These are phyloP conservation scores for Nesidiocoris tenuis DNA, from an alignment of 2,888 invertebrate genomes.

Conservation along the genomic window DNA sequence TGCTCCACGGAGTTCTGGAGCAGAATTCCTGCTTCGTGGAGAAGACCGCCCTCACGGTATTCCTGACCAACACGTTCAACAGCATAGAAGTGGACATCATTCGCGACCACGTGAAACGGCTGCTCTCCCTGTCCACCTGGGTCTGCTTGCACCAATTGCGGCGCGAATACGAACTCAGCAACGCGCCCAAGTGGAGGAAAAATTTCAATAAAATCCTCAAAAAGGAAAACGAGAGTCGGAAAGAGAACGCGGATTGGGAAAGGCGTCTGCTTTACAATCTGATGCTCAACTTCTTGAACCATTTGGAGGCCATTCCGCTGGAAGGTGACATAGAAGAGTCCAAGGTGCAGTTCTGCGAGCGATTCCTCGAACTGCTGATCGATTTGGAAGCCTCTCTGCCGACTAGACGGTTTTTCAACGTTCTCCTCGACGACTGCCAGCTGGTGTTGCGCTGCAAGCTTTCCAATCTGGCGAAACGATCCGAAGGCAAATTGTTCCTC, in stretches of 20 bases:
- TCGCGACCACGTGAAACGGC: conserved; percentile 75
- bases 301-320: conserved; percentile 72
- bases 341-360: conserved; percentile 72
- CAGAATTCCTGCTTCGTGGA: conserved; percentile 58
- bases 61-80: conserved; percentile 94
- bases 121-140: conserved; percentile 95
- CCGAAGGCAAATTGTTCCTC: conserved; percentile 86
- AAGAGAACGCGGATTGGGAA: conserved; percentile 77
- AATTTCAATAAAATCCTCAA: conserved; percentile 88
- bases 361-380: conserved; percentile 92
- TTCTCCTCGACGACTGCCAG: conserved; percentile 91
- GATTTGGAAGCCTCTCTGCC: conserved; percentile 94
- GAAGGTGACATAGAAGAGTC: conserved; percentile 57
- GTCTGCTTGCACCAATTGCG: conserved; percentile 79
- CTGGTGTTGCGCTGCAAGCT: conserved; percentile 86
- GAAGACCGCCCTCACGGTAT: conserved; percentile 83
- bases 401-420: conserved; percentile 94
- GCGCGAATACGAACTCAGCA: conserved; percentile 80
- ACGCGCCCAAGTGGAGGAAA: conserved; percentile 85
- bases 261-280: conserved; percentile 79
- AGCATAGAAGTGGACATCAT: conserved; percentile 95
- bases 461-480: conserved; percentile 68
- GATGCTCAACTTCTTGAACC: conserved; percentile 82
- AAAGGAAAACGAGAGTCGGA: conserved; percentile 68
- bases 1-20: conserved; percentile 69